Evolutionary conservation across 92 coral and sea anemone genomes (phyloP).

Genomic region (Metridium senile): DNA sequence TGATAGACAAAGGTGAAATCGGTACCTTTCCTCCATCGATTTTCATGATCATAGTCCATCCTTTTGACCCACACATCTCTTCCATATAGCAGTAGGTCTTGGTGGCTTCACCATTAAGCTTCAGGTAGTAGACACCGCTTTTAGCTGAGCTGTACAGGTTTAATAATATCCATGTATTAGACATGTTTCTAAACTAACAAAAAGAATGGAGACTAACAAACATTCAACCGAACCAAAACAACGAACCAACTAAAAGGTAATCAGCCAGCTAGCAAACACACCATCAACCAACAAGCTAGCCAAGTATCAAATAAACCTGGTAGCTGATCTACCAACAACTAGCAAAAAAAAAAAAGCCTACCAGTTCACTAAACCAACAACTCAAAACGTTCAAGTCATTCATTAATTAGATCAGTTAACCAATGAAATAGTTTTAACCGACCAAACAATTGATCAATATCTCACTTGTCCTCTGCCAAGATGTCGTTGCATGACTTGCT

Average conservation of each 20-base stretch:
- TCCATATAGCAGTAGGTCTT: conserved; percentile 46
- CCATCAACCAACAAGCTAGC: not conserved
- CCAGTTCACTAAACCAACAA: not conserved
- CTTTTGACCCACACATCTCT: conserved; percentile 23
- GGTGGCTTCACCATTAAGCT: conserved; percentile 9
- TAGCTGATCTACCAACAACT: not conserved
- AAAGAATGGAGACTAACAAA: too few relatives aligned
- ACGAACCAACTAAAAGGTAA: not conserved
- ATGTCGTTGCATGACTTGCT: conserved; percentile 39
- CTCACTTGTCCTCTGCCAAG: conserved; percentile 16
- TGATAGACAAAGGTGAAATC: too few relatives aligned
- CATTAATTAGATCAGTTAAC: too few relatives aligned
- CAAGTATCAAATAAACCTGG: not conserved
- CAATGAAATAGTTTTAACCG: too few relatives aligned
- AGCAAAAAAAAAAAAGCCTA: not conserved
- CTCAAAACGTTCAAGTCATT: not conserved
- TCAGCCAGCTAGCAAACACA: not conserved
- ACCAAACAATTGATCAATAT: too few relatives aligned
- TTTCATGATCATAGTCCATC: conserved; percentile 53
- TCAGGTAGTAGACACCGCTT: conserved; percentile 41
- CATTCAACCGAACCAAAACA: not conserved
- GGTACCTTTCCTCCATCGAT: conserved; percentile 38
- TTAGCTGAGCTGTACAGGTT: conserved; percentile 19
- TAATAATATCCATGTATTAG: too few relatives aligned
- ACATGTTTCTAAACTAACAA: too few relatives aligned